These are phyloP conservation scores for Apis florea DNA, from an alignment of 1,140 invertebrate species.

Conservation along the genomic window DNA sequence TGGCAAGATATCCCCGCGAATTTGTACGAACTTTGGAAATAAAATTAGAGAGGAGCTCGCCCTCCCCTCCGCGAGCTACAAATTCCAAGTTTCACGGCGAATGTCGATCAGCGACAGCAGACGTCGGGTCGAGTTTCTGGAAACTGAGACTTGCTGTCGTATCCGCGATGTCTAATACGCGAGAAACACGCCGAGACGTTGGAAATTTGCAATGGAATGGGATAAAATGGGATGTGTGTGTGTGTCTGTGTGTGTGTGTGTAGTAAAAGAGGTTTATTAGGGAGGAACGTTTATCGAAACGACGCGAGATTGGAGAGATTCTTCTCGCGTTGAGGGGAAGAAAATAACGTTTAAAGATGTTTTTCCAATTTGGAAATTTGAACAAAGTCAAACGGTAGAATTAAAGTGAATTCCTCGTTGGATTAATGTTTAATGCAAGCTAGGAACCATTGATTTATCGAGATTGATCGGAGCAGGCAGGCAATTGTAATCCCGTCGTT, in stretches of 20 bases:
- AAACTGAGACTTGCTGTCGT: slow-evolving; percentile 5
- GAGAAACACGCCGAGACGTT: slow-evolving; percentile 4
- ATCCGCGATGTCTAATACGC: background rate
- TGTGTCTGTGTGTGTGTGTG: slow-evolving; percentile 3
- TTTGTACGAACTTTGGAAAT: background rate
- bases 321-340: background rate
- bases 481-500: no score
- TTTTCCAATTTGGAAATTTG: no score
- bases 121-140: slow-evolving; percentile 28
- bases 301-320: background rate
- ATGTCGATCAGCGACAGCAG: slow-evolving; percentile 32
- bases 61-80: background rate
- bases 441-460: no score
- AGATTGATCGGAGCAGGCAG: no score
- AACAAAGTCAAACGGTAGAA: no score
- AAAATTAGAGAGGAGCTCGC: slow-evolving; percentile 1
- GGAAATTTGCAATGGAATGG: background rate
- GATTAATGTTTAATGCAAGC: no score
- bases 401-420: no score
- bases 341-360: background rate
- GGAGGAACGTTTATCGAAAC: background rate
- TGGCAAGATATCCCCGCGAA: no score
- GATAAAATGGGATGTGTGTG: slow-evolving; percentile 17
- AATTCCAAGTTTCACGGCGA: slow-evolving; percentile 13
- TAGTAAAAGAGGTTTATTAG: background rate